Conservation (phyloP, 1,140 invertebrate species). For the Zaprionus camerounensis region DNA sequence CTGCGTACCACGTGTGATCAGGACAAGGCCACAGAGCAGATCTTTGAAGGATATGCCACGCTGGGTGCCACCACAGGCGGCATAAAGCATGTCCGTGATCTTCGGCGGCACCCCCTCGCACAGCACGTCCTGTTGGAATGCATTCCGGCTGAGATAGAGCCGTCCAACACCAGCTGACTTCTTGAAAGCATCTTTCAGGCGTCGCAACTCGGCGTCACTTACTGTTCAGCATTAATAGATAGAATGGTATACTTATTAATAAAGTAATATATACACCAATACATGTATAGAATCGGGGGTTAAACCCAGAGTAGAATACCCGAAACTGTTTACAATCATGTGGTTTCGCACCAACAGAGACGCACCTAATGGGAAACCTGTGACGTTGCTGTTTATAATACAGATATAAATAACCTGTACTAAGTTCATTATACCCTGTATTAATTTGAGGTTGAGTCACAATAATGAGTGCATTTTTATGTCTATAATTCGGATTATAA, state of each 20-base stretch:
- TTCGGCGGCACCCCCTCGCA: slow-evolving; percentile 92
- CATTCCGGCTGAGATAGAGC: slow-evolving; percentile 88
- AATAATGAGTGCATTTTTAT: background rate
- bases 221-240: slow-evolving; percentile 85
- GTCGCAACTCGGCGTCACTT: slow-evolving; percentile 90
- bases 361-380: slow-evolving; percentile 21
- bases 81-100: slow-evolving; percentile 92
- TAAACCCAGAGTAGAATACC: slow-evolving; percentile 12
- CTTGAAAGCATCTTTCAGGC: slow-evolving; percentile 94
- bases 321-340: slow-evolving; percentile 19
- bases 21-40: slow-evolving; percentile 91
- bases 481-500: background rate
- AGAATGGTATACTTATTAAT: background rate
- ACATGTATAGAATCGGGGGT: slow-evolving; percentile 7
- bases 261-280: slow-evolving; percentile 1
- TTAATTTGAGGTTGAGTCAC: background rate
- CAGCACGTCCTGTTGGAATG: slow-evolving; percentile 92
- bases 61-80: slow-evolving; percentile 91
- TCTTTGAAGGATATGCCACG: slow-evolving; percentile 94
- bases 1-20: slow-evolving; percentile 91
- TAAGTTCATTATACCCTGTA: slow-evolving; percentile 7
- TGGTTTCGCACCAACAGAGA: slow-evolving; percentile 12
- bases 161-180: slow-evolving; percentile 89
- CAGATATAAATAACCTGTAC: background rate
- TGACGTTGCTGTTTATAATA: slow-evolving; percentile 10